Evolutionary conservation across 2,113 vertebrate genomes (phyloP).

Genomic region (Danio rerio): DNA sequence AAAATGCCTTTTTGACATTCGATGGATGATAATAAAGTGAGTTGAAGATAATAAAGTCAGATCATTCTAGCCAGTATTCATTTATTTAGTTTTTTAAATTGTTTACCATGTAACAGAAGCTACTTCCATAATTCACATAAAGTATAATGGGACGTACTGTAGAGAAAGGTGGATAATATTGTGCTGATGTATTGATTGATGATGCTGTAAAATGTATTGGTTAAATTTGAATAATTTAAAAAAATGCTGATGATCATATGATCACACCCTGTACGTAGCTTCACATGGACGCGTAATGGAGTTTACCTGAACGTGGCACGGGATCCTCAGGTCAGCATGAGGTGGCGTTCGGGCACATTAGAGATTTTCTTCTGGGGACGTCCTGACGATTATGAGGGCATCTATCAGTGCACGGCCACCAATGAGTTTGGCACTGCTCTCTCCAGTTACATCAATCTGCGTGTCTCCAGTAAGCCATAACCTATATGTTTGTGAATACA

Average conservation of each 20-base stretch:
- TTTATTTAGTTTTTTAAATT: too few relatives aligned
- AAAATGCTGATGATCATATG: not conserved
- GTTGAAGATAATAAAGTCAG: too few relatives aligned
- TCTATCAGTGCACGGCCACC: conserved; percentile 93
- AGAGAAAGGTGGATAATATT: not conserved
- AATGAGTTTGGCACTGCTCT: conserved; percentile 91
- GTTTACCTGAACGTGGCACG: conserved; percentile 93
- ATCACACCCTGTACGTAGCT: conserved; percentile 71
- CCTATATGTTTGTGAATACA: not conserved
- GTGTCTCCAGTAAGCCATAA: conserved; percentile 89
- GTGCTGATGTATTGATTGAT: not conserved
- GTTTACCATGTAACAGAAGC: too few relatives aligned
- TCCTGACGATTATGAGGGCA: conserved; percentile 92
- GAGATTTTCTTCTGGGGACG: conserved; percentile 89
- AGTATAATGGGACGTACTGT: too few relatives aligned
- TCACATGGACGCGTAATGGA: conserved; percentile 92
- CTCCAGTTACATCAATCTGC: conserved; percentile 90
- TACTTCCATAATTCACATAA: too few relatives aligned
- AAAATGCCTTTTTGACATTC: too few relatives aligned
- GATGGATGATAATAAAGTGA: too few relatives aligned
- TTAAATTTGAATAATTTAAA: not conserved
- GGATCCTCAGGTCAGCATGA: conserved; percentile 89
- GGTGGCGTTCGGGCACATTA: conserved; percentile 87
- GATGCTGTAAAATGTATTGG: not conserved
- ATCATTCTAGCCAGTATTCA: too few relatives aligned